phyloP scores from a whole-genome alignment of 2,888 invertebrate species.

The Drosophila quinaria region DNA sequence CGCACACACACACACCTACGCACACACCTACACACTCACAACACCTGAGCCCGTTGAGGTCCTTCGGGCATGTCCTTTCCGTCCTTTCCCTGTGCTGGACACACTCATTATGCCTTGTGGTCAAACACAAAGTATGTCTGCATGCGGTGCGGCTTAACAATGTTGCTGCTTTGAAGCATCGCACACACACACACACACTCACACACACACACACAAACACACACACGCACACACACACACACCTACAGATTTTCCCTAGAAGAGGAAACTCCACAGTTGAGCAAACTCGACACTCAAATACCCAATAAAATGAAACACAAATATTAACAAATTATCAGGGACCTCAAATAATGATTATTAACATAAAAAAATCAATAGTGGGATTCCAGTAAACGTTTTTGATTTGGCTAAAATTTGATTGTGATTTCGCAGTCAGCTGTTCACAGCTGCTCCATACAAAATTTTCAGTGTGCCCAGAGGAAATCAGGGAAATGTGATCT shows the following conservation, averaged over 20 bases:
- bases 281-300: not conserved
- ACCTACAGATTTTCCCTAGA: not conserved
- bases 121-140: constrained; percentile 74
- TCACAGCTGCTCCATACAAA: too few relatives aligned
- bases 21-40: constrained; percentile 6
- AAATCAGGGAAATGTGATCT: too few relatives aligned
- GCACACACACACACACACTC: constrained; percentile 15
- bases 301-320: too few relatives aligned
- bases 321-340: too few relatives aligned
- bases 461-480: too few relatives aligned
- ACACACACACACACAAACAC: constrained; percentile 1
- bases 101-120: constrained; percentile 75
- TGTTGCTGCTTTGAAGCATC: constrained; percentile 69
- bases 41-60: constrained; percentile 27
- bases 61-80: constrained; percentile 33
- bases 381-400: too few relatives aligned
- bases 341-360: too few relatives aligned
- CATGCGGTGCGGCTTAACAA: constrained; percentile 62
- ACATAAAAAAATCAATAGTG: too few relatives aligned
- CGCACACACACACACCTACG: constrained; percentile 8
- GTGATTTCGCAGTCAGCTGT: too few relatives aligned
- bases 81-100: constrained; percentile 34
- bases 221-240: constrained; percentile 6
- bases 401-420: too few relatives aligned
- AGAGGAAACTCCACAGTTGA: not conserved